Conservation (phyloP, 2,888 invertebrate genomes). For the Drosophila koepferae region DNA sequence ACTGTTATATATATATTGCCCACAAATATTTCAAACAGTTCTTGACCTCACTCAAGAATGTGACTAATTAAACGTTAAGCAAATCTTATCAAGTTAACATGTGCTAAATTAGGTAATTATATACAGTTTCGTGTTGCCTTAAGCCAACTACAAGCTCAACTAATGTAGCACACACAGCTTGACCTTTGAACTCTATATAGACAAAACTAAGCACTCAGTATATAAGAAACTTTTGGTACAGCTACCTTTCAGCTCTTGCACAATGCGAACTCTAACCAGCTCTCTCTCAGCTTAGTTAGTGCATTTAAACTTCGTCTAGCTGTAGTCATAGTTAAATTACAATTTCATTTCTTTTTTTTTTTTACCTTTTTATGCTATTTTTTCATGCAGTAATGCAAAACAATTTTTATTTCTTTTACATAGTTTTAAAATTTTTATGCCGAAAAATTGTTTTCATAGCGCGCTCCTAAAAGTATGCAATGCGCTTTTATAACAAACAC, state of each 20-base stretch:
- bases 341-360: neutral
- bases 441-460: conserved; percentile 35
- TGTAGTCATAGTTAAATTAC: neutral
- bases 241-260: neutral
- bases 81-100: neutral
- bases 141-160: neutral
- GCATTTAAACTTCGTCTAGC: neutral
- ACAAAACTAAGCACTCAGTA: neutral
- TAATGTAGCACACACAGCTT: neutral
- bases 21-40: neutral
- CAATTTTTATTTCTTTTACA: neutral
- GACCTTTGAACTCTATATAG: neutral
- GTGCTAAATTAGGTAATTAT: neutral
- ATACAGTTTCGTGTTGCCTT: neutral
- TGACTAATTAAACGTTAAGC: neutral
- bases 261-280: too few relatives aligned
- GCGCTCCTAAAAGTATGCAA: conserved; percentile 62
- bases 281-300: neutral
- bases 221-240: neutral
- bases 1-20: neutral
- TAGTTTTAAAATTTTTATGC: conserved; percentile 28
- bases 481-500: conserved; percentile 28
- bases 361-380: neutral
- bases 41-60: neutral
- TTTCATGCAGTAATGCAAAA: conserved; percentile 5